These are phyloP conservation scores for Osmerus mordax DNA, from an alignment of 2,113 vertebrate genomes.

Conservation along the genomic window DNA sequence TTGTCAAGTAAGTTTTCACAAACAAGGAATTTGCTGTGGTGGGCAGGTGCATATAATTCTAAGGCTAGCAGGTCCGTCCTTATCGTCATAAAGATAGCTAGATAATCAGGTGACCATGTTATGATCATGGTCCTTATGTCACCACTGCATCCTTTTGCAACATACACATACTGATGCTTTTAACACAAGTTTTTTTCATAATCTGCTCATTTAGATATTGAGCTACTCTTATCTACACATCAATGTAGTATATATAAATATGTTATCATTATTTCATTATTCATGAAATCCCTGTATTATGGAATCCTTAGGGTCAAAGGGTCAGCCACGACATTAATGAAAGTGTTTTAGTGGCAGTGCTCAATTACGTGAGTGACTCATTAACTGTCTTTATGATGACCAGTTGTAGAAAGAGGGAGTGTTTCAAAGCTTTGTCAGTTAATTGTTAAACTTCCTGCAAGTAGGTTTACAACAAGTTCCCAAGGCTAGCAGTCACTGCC, in stretches of 20 bases:
- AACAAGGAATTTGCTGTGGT: no score
- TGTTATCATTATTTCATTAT: no score
- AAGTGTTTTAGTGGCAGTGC: background rate
- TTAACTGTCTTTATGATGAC: conserved; percentile 1
- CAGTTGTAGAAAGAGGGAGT: background rate
- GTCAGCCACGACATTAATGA: no score
- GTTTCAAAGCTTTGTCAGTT: background rate
- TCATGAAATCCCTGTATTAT: background rate
- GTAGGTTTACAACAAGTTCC: background rate
- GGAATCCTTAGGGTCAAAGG: background rate
- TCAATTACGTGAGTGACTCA: background rate
- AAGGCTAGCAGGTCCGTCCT: background rate
- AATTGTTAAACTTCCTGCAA: background rate
- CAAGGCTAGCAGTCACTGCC: background rate
- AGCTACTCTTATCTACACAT: no score
- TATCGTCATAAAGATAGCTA: background rate
- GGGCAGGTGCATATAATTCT: background rate
- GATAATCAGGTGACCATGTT: background rate
- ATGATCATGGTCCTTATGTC: background rate
- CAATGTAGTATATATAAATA: no score
- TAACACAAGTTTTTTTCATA: no score
- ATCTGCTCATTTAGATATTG: no score
- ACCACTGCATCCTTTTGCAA: background rate
- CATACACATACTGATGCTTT: background rate
- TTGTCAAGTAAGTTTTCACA: no score